A percentile compares a stretch with the other conserved stretches of the same genome.
phyloP scores from a whole-genome alignment of 1,140 invertebrate species.

The Asobara japonica region DNA sequence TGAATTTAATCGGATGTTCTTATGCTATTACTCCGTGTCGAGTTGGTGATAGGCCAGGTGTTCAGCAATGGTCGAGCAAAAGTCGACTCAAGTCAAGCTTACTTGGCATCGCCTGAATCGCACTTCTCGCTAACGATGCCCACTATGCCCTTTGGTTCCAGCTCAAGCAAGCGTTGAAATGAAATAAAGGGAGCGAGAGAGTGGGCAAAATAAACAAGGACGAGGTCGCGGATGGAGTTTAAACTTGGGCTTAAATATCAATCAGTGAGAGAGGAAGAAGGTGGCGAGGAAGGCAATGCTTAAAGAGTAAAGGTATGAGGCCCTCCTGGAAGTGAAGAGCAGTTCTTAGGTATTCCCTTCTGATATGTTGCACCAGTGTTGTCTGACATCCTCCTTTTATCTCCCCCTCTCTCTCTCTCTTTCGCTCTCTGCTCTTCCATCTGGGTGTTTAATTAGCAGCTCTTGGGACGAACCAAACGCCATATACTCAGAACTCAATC shows the following conservation, averaged over 20 bases:
- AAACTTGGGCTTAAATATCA: slow-evolving; percentile 62
- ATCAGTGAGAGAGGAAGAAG: slow-evolving; percentile 50
- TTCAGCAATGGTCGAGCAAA: slow-evolving; percentile 20
- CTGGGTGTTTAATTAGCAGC: slow-evolving; percentile 66
- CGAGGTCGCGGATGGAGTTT: slow-evolving; percentile 42
- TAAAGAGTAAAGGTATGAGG: slow-evolving; percentile 4
- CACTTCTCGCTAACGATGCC: slow-evolving; percentile 24
- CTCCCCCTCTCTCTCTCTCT: too few species aligned
- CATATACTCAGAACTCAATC: slow-evolving; percentile 67
- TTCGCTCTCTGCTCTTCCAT: slow-evolving; percentile 7
- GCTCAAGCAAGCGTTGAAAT: not conserved
- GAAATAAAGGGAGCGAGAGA: not conserved
- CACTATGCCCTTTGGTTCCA: not conserved
- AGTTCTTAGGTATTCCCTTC: slow-evolving; percentile 24
- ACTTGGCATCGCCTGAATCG: slow-evolving; percentile 19
- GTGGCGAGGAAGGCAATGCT: slow-evolving; percentile 4
- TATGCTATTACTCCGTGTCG: slow-evolving; percentile 22
- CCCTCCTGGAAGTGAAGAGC: slow-evolving; percentile 32
- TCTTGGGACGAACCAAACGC: slow-evolving; percentile 60
- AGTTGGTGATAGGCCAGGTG: slow-evolving; percentile 21
- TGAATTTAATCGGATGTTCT: slow-evolving; percentile 27
- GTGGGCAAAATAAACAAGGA: not conserved
- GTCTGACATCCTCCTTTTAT: too few species aligned
- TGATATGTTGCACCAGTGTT: slow-evolving; percentile 22
- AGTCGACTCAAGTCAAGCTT: slow-evolving; percentile 10